These are phyloP conservation scores for Blastobasis lacticolella DNA, from an alignment of 2,888 invertebrate species.

Conservation along the genomic window DNA sequence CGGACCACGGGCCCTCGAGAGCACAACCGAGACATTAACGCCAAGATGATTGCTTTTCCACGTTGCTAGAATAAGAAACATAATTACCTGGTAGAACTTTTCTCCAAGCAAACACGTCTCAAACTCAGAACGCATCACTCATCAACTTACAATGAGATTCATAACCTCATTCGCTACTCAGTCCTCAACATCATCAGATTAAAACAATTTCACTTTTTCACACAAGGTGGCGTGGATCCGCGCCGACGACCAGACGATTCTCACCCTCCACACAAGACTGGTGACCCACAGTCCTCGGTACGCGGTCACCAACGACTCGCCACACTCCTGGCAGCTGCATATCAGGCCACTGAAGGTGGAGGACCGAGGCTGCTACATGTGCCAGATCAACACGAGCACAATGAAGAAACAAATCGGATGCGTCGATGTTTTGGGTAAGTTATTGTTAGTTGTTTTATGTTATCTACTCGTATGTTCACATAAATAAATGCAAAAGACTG, in stretches of 20 bases:
- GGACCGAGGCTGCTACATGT: slow-evolving; percentile 87
- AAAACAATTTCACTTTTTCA: not conserved
- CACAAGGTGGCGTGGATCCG: slow-evolving; percentile 84
- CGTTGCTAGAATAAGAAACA: too few species aligned
- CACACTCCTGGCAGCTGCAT: slow-evolving; percentile 82
- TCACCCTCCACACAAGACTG: slow-evolving; percentile 82
- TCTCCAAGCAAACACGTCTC: too few species aligned
- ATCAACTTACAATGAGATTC: too few species aligned
- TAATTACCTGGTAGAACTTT: too few species aligned
- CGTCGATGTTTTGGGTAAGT: slow-evolving; percentile 81
- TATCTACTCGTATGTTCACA: not conserved
- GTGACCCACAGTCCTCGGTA: slow-evolving; percentile 84
- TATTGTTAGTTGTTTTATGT: not conserved
- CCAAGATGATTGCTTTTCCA: too few species aligned
- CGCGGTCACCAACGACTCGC: slow-evolving; percentile 80
- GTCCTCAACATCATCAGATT: not conserved
- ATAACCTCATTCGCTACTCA: not conserved
- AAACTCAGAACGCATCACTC: too few species aligned
- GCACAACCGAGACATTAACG: too few species aligned
- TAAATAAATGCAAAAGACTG: too few species aligned
- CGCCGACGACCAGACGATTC: slow-evolving; percentile 83
- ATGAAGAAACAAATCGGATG: slow-evolving; percentile 87
- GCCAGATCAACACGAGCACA: slow-evolving; percentile 84
- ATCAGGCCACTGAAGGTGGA: slow-evolving; percentile 81
- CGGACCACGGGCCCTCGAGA: too few species aligned